Percentiles rank a stretch among this genome's conserved stretches.
phyloP scores from a whole-genome alignment of 2,888 invertebrate genomes.

The Omphaloscelis lunosa region DNA sequence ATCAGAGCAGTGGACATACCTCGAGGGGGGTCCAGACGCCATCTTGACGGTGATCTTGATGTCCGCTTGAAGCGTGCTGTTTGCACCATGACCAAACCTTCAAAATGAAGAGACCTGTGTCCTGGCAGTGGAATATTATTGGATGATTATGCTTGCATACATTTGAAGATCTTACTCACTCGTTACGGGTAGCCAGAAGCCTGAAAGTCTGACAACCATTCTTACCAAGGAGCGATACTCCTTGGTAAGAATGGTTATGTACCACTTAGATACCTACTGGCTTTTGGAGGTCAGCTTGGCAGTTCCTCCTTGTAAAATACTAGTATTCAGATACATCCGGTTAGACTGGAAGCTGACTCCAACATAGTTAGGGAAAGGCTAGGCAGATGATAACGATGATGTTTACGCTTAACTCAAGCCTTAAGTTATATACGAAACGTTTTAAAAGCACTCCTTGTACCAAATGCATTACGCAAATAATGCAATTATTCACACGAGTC shows the following conservation, averaged over 20 bases:
- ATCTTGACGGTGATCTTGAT: background rate
- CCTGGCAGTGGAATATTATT: background rate
- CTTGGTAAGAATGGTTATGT: too few relatives aligned
- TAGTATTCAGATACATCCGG: background rate
- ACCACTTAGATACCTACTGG: background rate
- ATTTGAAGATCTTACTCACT: background rate
- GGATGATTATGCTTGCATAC: background rate
- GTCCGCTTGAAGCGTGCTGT: background rate
- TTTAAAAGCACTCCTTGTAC: background rate
- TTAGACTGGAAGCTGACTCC: background rate
- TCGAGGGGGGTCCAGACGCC: too few relatives aligned
- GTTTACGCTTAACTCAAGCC: background rate
- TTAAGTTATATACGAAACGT: background rate
- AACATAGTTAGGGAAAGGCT: background rate
- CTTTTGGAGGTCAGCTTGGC: background rate
- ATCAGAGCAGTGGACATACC: background rate
- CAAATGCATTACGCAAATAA: conserved; percentile 2
- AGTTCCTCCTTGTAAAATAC: background rate
- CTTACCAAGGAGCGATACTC: background rate
- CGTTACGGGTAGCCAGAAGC: background rate
- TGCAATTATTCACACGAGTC: conserved; percentile 29
- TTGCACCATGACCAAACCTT: background rate
- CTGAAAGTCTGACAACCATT: background rate
- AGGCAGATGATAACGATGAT: background rate
- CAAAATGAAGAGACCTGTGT: background rate